phyloP scores from a whole-genome alignment of 2,797 vertebrate species.

The Harpagifer antarcticus region DNA sequence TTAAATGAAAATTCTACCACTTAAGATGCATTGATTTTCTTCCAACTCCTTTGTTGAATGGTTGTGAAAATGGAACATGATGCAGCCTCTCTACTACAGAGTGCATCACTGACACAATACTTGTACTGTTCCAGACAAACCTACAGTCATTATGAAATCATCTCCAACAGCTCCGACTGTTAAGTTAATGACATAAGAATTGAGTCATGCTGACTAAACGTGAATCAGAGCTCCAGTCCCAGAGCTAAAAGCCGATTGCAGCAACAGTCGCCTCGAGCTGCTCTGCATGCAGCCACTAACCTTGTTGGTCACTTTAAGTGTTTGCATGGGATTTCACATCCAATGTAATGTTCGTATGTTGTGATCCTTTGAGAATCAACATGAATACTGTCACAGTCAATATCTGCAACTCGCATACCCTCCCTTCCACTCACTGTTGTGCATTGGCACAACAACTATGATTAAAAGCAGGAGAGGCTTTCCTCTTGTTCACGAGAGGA shows the following conservation, averaged over 20 bases:
- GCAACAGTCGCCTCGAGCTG: slow-evolving; percentile 23
- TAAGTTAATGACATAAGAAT: slow-evolving; percentile 19
- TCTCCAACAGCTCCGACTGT: not conserved
- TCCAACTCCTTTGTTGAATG: not conserved
- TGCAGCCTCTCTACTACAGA: not conserved
- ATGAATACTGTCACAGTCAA: slow-evolving; percentile 20
- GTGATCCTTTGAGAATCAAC: not conserved
- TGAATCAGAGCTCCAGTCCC: slow-evolving; percentile 10
- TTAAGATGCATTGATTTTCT: too few relatives aligned
- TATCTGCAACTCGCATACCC: not conserved
- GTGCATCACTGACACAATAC: not conserved
- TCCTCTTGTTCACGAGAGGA: slow-evolving; percentile 25
- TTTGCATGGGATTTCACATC: slow-evolving; percentile 41
- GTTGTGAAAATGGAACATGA: not conserved
- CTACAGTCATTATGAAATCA: slow-evolving; percentile 10
- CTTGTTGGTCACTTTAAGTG: slow-evolving; percentile 29
- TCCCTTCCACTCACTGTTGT: not conserved
- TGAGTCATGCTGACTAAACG: slow-evolving; percentile 25
- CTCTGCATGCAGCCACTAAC: slow-evolving; percentile 6
- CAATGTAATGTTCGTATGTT: slow-evolving; percentile 7
- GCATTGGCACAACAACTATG: not conserved
- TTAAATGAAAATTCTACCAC: too few relatives aligned
- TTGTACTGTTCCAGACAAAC: not conserved
- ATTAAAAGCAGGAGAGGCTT: slow-evolving; percentile 26
- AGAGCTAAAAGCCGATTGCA: not conserved